Percentiles rank a stretch among this genome's conserved stretches.
These are phyloP conservation scores for Hirtodrosophila histrioides DNA, from an alignment of 2,888 invertebrate genomes.

Conservation along the genomic window DNA sequence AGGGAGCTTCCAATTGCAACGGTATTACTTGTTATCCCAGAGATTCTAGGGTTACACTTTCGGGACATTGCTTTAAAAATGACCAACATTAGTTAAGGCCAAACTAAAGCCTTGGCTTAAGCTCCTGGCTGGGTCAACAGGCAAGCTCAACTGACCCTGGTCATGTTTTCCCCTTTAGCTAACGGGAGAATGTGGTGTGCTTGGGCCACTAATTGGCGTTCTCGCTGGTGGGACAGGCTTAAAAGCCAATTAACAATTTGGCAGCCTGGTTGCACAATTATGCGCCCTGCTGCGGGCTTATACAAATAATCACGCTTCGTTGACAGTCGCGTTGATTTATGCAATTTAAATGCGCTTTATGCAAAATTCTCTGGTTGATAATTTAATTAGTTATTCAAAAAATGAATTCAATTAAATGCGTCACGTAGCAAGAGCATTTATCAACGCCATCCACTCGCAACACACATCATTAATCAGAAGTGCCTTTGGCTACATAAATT, in stretches of 20 bases:
- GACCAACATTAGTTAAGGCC: too few relatives aligned
- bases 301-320: constrained; percentile 24
- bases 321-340: constrained; percentile 28
- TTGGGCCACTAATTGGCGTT: constrained; percentile 21
- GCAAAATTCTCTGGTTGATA: constrained; percentile 19
- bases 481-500: constrained; percentile 38
- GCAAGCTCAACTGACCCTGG: constrained; percentile 6
- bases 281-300: constrained; percentile 11
- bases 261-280: constrained; percentile 34
- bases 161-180: background rate
- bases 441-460: constrained; percentile 25
- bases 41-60: too few relatives aligned
- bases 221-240: constrained; percentile 8
- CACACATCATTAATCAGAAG: constrained; percentile 68
- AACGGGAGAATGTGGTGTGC: background rate
- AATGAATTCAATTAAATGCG: constrained; percentile 34
- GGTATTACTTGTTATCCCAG: too few relatives aligned
- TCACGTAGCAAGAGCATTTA: constrained; percentile 19
- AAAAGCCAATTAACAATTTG: constrained; percentile 32
- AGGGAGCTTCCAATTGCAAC: too few relatives aligned
- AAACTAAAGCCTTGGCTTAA: too few relatives aligned
- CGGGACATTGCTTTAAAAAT: too few relatives aligned
- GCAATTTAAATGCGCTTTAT: constrained; percentile 27
- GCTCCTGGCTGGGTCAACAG: background rate
- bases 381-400: constrained; percentile 41